Percentiles rank a stretch among this genome's conserved stretches.
These are phyloP conservation scores for Glyptemys insculpta DNA, from an alignment of 2,797 vertebrate species.

Conservation along the genomic window DNA sequence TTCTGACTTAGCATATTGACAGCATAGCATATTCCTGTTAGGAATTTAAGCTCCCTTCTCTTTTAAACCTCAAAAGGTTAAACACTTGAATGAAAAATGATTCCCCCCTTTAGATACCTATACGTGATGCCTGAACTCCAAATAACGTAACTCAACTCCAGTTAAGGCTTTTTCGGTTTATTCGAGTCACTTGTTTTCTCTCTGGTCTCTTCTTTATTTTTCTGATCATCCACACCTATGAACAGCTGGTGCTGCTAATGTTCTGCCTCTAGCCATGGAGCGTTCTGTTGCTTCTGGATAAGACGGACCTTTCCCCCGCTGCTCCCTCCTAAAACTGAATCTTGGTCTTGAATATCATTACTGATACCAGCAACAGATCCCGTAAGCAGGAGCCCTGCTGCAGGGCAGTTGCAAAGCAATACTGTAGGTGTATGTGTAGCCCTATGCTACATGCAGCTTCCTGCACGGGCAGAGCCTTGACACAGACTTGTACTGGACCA, in stretches of 20 bases:
- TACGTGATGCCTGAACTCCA: conserved; percentile 7
- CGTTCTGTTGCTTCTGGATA: neutral
- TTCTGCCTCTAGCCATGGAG: neutral
- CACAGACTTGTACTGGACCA: neutral
- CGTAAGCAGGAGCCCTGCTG: neutral
- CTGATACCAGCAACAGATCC: neutral
- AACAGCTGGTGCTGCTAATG: neutral
- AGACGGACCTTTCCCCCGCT: neutral
- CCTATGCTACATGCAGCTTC: neutral
- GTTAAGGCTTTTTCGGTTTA: conserved; percentile 1
- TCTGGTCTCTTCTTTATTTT: neutral
- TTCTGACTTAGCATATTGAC: neutral
- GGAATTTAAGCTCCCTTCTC: neutral
- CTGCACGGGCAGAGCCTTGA: fast-evolving
- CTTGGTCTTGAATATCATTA: neutral
- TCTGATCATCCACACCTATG: neutral
- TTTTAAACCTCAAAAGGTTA: conserved; percentile 48
- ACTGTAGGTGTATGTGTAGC: neutral
- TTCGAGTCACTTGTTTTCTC: neutral
- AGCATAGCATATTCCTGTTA: neutral
- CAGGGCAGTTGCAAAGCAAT: neutral
- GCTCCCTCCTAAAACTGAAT: neutral
- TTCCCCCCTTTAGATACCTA: neutral
- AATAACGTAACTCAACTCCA: conserved; percentile 1
- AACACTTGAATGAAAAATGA: neutral